Conservation (phyloP, 1,140 invertebrate genomes). For the Pachyrhynchus sulphureomaculatus region DNA sequence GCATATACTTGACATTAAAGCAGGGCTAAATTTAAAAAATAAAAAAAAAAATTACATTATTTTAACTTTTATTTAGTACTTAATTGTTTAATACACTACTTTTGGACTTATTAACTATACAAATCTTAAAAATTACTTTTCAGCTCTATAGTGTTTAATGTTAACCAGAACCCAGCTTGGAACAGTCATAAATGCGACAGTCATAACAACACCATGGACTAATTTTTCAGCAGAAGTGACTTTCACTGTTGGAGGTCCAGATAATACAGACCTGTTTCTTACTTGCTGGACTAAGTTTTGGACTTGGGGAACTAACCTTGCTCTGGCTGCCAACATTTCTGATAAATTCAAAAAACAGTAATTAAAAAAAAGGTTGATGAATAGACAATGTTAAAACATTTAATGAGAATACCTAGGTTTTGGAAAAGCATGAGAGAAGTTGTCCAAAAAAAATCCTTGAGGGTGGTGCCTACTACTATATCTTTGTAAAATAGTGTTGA, state of each 20-base stretch:
- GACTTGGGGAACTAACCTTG: constrained; percentile 20
- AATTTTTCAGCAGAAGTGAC: constrained; percentile 38
- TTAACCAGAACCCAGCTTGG: constrained; percentile 40
- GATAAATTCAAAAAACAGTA: not conserved
- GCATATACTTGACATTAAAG: too few species aligned
- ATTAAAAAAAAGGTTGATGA: too few species aligned
- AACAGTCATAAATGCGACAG: constrained; percentile 23
- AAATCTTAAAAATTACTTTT: not conserved
- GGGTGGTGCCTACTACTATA: too few species aligned
- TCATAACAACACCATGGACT: constrained; percentile 33
- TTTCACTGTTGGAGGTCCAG: constrained; percentile 37
- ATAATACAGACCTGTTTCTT: constrained; percentile 35
- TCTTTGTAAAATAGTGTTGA: too few species aligned
- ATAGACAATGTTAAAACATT: too few species aligned
- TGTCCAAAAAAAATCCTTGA: too few species aligned
- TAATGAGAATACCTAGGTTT: too few species aligned
- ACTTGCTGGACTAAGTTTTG: constrained; percentile 14
- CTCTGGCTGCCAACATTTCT: constrained; percentile 25
- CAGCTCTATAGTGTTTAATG: constrained; percentile 37
- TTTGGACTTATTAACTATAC: not conserved
- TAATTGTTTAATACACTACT: not conserved
- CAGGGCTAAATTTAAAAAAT: too few species aligned
- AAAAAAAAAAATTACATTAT: too few species aligned
- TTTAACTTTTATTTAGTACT: too few species aligned
- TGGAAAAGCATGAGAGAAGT: too few species aligned